Evolutionary conservation across 2,797 vertebrate genomes (phyloP).

Genomic region (Octomys mimax): DNA sequence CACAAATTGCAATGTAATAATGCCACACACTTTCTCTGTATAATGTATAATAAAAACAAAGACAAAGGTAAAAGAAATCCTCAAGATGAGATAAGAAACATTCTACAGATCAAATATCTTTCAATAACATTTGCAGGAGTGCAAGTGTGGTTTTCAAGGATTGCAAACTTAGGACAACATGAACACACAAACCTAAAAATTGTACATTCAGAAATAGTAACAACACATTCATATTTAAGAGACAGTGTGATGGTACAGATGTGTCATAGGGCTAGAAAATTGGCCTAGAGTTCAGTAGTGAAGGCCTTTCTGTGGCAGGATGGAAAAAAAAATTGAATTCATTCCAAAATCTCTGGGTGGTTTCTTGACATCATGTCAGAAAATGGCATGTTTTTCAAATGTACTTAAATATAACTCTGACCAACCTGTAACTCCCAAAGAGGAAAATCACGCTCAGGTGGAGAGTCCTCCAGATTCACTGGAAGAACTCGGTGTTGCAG

Average conservation of each 20-base stretch:
- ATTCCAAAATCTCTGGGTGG: neutral
- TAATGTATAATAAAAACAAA: neutral
- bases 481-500: neutral
- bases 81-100: neutral
- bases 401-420: constrained; percentile 61
- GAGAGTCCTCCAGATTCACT: neutral
- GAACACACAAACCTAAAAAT: neutral
- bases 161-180: neutral
- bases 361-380: constrained; percentile 76
- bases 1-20: neutral
- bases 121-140: neutral
- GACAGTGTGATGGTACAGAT: neutral
- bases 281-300: neutral
- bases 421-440: constrained; percentile 23
- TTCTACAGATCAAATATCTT: neutral
- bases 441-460: neutral
- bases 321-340: constrained; percentile 41
- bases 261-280: neutral
- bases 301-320: neutral
- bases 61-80: neutral
- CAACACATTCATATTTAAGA: neutral
- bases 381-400: constrained; percentile 71
- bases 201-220: neutral
- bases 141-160: neutral
- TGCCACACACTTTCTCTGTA: neutral